Evolutionary conservation across 2,113 vertebrate species (phyloP).

Genomic region (Odontophorus gujanensis): DNA sequence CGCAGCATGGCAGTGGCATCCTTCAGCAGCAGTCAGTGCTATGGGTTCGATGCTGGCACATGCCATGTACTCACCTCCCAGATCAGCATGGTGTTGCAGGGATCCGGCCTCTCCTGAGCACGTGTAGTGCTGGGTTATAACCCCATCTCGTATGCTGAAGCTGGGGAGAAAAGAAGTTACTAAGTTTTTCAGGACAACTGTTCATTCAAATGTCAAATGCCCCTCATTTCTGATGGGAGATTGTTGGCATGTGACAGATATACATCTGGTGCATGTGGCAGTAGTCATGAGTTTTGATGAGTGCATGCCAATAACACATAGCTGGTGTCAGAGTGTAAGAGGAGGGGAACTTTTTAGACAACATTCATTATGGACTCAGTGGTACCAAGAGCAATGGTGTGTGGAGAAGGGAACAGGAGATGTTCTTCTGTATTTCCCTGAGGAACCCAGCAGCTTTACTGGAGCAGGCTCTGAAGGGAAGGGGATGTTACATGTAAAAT

Average conservation of each 20-base stretch:
- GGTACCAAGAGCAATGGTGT: background rate
- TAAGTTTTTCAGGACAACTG: background rate
- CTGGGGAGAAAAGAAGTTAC: background rate
- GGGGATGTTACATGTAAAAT: background rate
- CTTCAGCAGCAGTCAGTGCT: background rate
- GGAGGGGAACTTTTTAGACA: background rate
- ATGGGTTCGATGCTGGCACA: background rate
- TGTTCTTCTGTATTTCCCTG: background rate
- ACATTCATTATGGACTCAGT: fast-evolving
- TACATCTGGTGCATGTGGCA: background rate
- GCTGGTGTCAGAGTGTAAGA: fast-evolving
- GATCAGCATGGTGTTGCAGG: fast-evolving
- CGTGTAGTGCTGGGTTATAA: background rate
- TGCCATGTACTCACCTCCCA: fast-evolving
- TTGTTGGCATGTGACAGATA: fast-evolving
- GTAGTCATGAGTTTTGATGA: fast-evolving
- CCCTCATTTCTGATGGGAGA: background rate
- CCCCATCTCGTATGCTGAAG: background rate
- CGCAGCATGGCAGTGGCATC: background rate
- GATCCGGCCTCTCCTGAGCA: background rate
- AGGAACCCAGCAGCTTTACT: background rate
- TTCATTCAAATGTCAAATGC: background rate
- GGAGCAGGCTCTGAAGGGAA: background rate
- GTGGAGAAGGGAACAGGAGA: background rate
- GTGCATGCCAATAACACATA: fast-evolving